A percentile compares a stretch with the other conserved stretches of the same genome.
These are phyloP conservation scores for Anas platyrhynchos DNA, from an alignment of 2,113 vertebrate species.

Conservation along the genomic window DNA sequence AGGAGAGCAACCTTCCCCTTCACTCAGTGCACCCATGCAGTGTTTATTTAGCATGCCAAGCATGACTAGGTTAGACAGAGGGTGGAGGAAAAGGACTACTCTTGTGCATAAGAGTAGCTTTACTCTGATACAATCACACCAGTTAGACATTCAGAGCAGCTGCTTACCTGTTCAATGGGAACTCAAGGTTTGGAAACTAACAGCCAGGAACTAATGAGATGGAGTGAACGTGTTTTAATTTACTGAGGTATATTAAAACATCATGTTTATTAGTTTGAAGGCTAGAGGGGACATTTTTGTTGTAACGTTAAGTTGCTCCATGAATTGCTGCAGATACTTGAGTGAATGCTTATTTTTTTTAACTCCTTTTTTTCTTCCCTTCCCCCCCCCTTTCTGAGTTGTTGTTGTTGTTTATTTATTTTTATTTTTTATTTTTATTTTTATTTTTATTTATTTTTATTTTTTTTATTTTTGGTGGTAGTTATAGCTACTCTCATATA, in stretches of 20 bases:
- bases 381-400: not conserved
- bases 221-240: not conserved
- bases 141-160: not conserved
- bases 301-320: not conserved
- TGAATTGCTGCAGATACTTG: not conserved
- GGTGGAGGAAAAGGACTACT: not conserved
- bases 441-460: fast-evolving
- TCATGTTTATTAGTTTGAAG: not conserved
- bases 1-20: not conserved
- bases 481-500: not conserved
- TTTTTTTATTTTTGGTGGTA: not conserved
- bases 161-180: not conserved
- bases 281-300: not conserved
- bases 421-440: too few relatives aligned
- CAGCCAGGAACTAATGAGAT: not conserved
- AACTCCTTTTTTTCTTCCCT: too few relatives aligned
- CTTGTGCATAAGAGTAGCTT: not conserved
- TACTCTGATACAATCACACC: not conserved
- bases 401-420: not conserved
- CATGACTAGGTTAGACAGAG: not conserved
- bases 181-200: not conserved
- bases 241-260: not conserved
- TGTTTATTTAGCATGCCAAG: not conserved
- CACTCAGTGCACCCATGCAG: not conserved
- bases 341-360: not conserved